These are phyloP conservation scores for Enteromius afrohamiltoni DNA, from an alignment of 2,797 vertebrate genomes.

Conservation along the genomic window DNA sequence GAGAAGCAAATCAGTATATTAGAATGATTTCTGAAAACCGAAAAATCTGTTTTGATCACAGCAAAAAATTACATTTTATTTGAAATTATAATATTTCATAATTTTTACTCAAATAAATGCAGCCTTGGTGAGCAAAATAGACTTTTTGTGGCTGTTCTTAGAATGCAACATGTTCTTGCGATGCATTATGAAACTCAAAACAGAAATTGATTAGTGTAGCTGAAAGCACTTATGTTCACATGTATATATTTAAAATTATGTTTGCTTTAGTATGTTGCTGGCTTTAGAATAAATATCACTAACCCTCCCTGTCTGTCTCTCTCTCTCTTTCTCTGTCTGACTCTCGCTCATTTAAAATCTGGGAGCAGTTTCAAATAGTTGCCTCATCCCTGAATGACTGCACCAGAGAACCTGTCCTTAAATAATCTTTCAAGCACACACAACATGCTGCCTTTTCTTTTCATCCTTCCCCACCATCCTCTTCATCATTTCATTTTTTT, in stretches of 20 bases:
- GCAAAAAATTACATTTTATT: neutral
- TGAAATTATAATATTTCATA: neutral
- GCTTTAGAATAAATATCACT: neutral
- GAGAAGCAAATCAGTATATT: neutral
- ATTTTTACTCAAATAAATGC: neutral
- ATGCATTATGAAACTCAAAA: neutral
- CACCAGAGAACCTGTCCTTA: slow-evolving; percentile 22
- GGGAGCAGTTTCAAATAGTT: slow-evolving; percentile 39
- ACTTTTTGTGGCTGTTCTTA: neutral
- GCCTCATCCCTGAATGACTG: slow-evolving; percentile 40
- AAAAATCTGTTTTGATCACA: neutral
- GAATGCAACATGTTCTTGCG: neutral
- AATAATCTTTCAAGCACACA: slow-evolving; percentile 47
- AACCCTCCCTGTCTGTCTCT: neutral
- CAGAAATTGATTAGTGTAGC: neutral
- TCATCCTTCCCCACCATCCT: slow-evolving; percentile 25
- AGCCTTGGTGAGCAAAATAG: neutral
- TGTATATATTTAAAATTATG: neutral
- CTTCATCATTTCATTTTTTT: slow-evolving; percentile 35
- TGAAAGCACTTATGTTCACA: neutral
- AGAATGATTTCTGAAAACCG: neutral
- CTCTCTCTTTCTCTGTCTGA: neutral
- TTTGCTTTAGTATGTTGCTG: neutral
- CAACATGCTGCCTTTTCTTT: slow-evolving; percentile 12
- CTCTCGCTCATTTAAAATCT: slow-evolving; percentile 28